A percentile compares a stretch with the other conserved stretches of the same genome.
Conservation (phyloP, 2,888 invertebrate species). For the Dryadula phaetusa region DNA sequence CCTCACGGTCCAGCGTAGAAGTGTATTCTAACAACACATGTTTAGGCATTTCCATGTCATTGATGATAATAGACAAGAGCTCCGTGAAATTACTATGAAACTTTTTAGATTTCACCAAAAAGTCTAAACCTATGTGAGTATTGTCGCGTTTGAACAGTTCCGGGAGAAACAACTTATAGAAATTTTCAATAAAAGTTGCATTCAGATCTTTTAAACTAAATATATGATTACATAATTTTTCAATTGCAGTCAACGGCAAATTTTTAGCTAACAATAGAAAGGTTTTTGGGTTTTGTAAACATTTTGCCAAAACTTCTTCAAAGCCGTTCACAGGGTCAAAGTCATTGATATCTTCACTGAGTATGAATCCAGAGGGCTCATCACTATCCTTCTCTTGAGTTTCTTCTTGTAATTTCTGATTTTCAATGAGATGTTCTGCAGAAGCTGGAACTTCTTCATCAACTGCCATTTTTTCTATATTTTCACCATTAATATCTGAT, state of each 20-base stretch:
- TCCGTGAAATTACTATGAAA: constrained; percentile 52
- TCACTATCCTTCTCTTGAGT: not conserved
- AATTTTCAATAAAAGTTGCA: constrained; percentile 48
- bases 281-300: constrained; percentile 50
- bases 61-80: constrained; percentile 54
- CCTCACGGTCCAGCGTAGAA: constrained; percentile 47
- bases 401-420: not conserved
- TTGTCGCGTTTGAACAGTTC: constrained; percentile 56
- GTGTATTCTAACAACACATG: constrained; percentile 60
- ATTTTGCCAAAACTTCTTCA: constrained; percentile 53
- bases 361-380: not conserved
- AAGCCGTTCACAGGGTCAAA: constrained; percentile 52
- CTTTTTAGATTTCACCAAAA: constrained; percentile 56
- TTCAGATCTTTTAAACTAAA: constrained; percentile 47
- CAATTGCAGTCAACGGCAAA: constrained; percentile 51
- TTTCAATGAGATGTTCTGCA: not conserved
- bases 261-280: constrained; percentile 53
- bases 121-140: constrained; percentile 55
- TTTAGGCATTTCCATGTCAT: constrained; percentile 54
- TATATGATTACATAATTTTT: constrained; percentile 57
- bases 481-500: not conserved
- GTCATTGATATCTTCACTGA: constrained; percentile 43
- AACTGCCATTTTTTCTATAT: constrained; percentile 4
- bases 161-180: constrained; percentile 56
- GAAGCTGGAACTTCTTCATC: not conserved